These are phyloP conservation scores for Pipra filicauda DNA, from an alignment of 2,113 vertebrate genomes.

Conservation along the genomic window DNA sequence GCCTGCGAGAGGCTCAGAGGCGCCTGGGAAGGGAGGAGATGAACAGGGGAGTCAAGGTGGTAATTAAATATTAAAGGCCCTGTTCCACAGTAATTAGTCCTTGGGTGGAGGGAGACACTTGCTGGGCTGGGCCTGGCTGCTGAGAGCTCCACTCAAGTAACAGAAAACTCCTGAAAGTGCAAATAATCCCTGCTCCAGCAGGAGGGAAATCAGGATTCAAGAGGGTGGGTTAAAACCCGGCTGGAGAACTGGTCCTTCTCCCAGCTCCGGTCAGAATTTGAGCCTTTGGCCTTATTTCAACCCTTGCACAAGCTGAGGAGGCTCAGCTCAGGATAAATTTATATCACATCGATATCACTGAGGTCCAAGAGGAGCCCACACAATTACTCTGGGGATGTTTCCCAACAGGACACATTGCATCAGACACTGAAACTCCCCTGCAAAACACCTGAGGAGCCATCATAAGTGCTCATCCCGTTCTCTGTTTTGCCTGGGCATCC, in stretches of 20 bases:
- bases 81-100: constrained; percentile 17
- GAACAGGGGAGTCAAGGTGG: neutral
- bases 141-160: neutral
- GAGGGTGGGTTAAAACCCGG: neutral
- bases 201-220: neutral
- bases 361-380: neutral
- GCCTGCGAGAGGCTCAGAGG: neutral
- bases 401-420: neutral
- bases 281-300: neutral
- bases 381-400: neutral
- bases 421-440: neutral
- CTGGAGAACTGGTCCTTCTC: neutral
- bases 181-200: neutral
- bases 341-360: neutral
- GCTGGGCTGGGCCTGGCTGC: neutral
- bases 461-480: neutral
- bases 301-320: neutral
- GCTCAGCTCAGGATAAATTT: neutral
- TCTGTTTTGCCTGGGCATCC: neutral
- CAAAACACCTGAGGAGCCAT: neutral
- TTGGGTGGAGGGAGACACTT: neutral
- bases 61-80: constrained; percentile 47
- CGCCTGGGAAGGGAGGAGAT: constrained; percentile 21
- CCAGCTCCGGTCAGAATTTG: neutral
- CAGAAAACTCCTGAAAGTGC: neutral